Evolutionary conservation across 2,113 vertebrate genomes (phyloP), one percentile per base, ranked within the genome.

Genomic region (Microcebus tavaratra): DNA sequence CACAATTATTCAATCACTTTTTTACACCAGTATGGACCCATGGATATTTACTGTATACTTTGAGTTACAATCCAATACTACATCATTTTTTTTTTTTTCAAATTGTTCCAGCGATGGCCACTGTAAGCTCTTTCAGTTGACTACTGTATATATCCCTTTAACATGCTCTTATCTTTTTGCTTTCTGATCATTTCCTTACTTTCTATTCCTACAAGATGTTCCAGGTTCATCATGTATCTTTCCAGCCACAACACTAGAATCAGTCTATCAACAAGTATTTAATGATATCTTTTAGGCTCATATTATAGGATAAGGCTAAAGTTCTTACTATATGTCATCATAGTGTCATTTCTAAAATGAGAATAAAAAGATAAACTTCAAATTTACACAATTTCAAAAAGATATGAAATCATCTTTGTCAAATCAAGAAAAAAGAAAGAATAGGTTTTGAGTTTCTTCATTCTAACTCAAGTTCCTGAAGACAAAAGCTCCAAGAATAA

Each of bases 401-500:
- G 34, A 59, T 45, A 3, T 25, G 8, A 59, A 85, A 48, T 20
- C 3, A 39, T 36, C 57, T 78, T 29, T 90, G 34, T 39, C 50
- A 65, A 31, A 36, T 34, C 25, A 68, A 68, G 6, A 68, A 63
- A 63, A 68, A 63, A 63, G 29, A 84, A 78, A 83, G 39, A 14
- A 85, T 70, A 89, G 34, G 31, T 90, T 88, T 87, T 61, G 9
- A 83, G 20, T 39, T 67, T 90, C 75, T 87, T 72, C 42, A 87
- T 90, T 94, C 8, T 92, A 94, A 92, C 10, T 82, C 9, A 68
- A 75, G 27, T 92, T 94, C 21, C 80, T 65, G 6, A 95, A 86
- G 4, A 65, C 79, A 90, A 94, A 63, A 42, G 4, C 11, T 95
- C 36, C 50, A 34, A 78, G 48, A 42, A 90, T 42, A 73, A 29